A percentile compares a stretch with the other conserved stretches of the same genome.
Conservation (phyloP, 1,140 invertebrate species). For the Acromyrmex echinatior region DNA sequence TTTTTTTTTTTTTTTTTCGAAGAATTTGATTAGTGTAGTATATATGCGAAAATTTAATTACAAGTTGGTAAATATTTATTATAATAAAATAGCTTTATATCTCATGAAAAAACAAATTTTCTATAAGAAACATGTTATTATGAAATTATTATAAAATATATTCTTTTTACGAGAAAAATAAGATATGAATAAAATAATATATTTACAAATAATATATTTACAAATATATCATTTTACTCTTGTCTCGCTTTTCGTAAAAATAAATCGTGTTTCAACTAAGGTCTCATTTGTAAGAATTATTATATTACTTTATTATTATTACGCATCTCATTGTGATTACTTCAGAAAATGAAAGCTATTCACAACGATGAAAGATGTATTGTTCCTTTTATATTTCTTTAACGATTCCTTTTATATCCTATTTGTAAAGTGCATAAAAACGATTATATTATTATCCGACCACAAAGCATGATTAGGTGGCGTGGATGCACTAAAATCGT, state of each 20-base stretch:
- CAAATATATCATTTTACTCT: slow-evolving; percentile 6
- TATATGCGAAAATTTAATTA: slow-evolving; percentile 3
- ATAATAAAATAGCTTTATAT: background rate
- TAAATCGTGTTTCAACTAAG: background rate
- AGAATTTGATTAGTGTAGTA: background rate
- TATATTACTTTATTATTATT: background rate
- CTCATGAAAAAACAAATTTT: background rate
- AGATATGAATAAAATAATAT: no score
- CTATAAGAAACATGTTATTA: background rate
- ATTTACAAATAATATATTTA: background rate
- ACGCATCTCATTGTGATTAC: background rate
- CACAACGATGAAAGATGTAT: background rate
- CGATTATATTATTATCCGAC: slow-evolving; percentile 20
- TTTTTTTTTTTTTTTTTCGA: background rate
- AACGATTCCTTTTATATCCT: slow-evolving; percentile 11
- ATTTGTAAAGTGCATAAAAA: background rate
- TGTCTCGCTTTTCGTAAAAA: background rate
- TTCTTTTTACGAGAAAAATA: no score
- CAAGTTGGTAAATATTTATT: background rate
- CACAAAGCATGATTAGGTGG: slow-evolving; percentile 21
- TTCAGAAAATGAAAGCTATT: slow-evolving; percentile 5
- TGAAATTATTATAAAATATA: no score
- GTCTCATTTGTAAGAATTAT: background rate
- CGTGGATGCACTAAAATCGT: slow-evolving; percentile 46
- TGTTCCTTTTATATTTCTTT: slow-evolving; percentile 19